Base-by-base conservation (phyloP, 2,113 vertebrate genomes). In the Onychorhynchus coronatus region DNA sequence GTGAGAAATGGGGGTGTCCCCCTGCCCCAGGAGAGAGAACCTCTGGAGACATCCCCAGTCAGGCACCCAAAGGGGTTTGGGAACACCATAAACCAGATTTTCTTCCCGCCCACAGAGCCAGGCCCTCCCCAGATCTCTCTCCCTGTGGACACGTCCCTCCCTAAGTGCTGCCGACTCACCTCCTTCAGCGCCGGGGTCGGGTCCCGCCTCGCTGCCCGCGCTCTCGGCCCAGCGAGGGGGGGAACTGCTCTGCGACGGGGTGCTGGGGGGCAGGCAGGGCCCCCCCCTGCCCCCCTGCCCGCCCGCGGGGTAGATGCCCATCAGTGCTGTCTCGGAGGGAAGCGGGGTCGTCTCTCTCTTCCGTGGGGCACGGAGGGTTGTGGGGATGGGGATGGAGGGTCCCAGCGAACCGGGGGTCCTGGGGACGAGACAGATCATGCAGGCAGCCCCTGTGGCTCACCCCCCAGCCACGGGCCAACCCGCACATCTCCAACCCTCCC, bases 171-270 rank as follows among this genome's bases (percentile, higher is more conserved):
- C 8, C 58, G 22, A 92, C 98, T 98, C 95, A 98, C 98, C 39
- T 72, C 85, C 44, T 14, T 95, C 92, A 31, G 78, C 96, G 0
- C 89, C 78, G 15, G 76, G 84, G 1, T 91, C 85, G 10, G 75
- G 88, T 4, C 84, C 94, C 17, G 5, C 78, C 59, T 98, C 97
- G 8, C 94, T 98, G 89, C 59, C 85, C 14, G 37, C 67, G 12
- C 97, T 94, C 49, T 84, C 75, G 1, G 82, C n/a, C 97, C 98
- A 96, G 75, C 17, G 72, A 7, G 37, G 94, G 7, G 97, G 97
- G 10, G 97, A 97, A 91, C 85, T 81, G 74, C 92, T 95, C 49
- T 11, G 74, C 0, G 78, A 85, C n/a, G 78, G 56, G 39, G 58
- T 90, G 65, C 85, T 78, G 19, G 31, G 71, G 42, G 70, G 20